Percentiles rank a stretch among this genome's conserved stretches.
Conservation (phyloP, 2,797 vertebrate species). For the Syngnathus rostellatus region DNA sequence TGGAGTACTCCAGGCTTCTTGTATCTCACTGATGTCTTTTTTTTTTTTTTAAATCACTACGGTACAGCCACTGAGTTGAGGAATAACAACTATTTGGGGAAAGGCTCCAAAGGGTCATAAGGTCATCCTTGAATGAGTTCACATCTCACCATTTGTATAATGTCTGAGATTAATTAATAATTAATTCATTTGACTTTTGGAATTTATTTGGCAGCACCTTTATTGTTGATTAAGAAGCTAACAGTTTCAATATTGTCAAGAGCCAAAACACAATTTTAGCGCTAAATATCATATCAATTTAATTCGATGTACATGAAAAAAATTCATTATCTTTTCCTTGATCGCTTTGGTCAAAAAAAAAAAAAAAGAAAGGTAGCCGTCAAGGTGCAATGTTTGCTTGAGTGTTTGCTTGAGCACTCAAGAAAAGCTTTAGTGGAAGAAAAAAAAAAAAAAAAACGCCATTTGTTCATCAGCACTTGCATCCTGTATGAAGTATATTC, state of each 20-base stretch:
- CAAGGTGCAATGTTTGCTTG: not conserved
- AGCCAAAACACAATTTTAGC: not conserved
- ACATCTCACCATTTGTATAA: not conserved
- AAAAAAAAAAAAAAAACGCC: slow-evolving; percentile 1
- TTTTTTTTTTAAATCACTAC: not conserved
- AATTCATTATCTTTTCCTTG: not conserved
- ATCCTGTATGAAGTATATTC: not conserved
- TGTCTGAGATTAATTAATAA: too few species aligned
- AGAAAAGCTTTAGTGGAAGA: not conserved
- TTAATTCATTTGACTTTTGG: not conserved
- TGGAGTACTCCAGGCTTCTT: not conserved
- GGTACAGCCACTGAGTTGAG: not conserved
- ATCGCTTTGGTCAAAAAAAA: not conserved
- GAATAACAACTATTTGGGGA: not conserved
- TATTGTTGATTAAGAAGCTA: not conserved
- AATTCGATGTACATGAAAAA: not conserved
- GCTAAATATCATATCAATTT: not conserved
- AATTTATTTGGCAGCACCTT: not conserved
- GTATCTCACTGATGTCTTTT: not conserved
- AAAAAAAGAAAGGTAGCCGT: not conserved
- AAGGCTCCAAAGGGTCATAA: not conserved
- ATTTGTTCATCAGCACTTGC: not conserved
- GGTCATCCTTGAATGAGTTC: not conserved
- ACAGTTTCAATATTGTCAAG: not conserved
- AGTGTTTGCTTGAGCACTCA: not conserved